A percentile compares a stretch with the other conserved stretches of the same genome.
phyloP scores from a whole-genome alignment of 2,888 invertebrate species.

The Cheilosia grossa region DNA sequence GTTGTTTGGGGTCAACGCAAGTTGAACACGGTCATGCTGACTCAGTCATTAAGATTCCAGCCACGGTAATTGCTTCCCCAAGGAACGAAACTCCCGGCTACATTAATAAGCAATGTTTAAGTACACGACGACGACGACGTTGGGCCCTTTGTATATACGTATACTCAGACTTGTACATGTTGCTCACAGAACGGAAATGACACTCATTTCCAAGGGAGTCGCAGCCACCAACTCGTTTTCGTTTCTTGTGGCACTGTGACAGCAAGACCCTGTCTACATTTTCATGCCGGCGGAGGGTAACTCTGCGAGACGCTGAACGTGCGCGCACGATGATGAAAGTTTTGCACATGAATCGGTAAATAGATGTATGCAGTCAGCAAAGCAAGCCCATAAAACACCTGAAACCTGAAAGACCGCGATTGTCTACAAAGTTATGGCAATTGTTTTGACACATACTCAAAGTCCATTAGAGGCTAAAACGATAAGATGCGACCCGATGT shows the following conservation, averaged over 20 bases:
- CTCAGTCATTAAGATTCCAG: conserved; percentile 54
- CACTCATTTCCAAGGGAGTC: conserved; percentile 33
- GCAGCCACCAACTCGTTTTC: not conserved
- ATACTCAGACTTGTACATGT: conserved; percentile 2
- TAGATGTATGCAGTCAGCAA: not conserved
- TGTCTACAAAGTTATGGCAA: conserved; percentile 29
- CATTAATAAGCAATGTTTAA: conserved; percentile 34
- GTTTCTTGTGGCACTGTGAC: conserved; percentile 25
- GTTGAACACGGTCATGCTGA: conserved; percentile 24
- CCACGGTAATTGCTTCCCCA: conserved; percentile 36
- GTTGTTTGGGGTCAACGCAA: conserved; percentile 42
- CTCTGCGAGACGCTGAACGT: conserved; percentile 1
- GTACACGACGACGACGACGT: not conserved
- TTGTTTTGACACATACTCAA: conserved; percentile 34
- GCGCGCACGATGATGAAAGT: conserved; percentile 29
- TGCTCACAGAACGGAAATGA: conserved; percentile 57
- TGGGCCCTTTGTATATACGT: not conserved
- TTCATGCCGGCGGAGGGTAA: too few relatives aligned
- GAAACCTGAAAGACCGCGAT: conserved; percentile 3
- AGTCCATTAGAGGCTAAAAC: conserved; percentile 13
- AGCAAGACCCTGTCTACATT: conserved; percentile 9
- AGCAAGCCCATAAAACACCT: conserved; percentile 7
- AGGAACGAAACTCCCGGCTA: conserved; percentile 22
- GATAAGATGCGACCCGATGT: not conserved
- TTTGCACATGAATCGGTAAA: not conserved